Evolutionary conservation across 2,113 vertebrate genomes (phyloP).

Genomic region (Paratilapia polleni): DNA sequence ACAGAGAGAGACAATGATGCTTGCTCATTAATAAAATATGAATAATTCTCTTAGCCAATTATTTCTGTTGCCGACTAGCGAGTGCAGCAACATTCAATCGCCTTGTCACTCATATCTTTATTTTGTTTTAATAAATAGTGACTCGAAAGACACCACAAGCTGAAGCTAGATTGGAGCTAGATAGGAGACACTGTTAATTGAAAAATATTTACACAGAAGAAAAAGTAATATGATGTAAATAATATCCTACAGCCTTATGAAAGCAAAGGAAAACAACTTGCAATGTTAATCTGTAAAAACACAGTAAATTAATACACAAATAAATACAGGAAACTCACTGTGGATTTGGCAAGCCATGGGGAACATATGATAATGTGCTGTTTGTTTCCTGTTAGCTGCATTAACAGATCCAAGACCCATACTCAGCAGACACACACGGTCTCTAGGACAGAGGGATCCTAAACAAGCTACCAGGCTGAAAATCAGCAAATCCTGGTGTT

Average conservation of each 20-base stretch:
- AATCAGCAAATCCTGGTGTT: not conserved
- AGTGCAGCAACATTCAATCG: not conserved
- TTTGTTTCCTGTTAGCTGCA: slow-evolving; percentile 59
- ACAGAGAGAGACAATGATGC: not conserved
- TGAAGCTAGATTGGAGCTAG: not conserved
- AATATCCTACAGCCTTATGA: not conserved
- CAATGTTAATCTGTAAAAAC: not conserved
- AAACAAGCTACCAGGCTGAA: slow-evolving; percentile 55
- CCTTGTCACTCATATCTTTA: not conserved
- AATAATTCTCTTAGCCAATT: not conserved
- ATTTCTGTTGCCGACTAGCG: not conserved
- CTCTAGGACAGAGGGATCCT: slow-evolving; percentile 29
- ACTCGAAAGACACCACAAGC: too few species aligned
- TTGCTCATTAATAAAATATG: not conserved
- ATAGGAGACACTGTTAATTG: not conserved
- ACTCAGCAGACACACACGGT: slow-evolving; percentile 4
- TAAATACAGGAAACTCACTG: not conserved
- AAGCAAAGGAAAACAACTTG: not conserved
- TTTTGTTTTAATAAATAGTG: too few species aligned
- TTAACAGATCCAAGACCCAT: not conserved
- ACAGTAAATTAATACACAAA: not conserved
- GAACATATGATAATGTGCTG: slow-evolving; percentile 25
- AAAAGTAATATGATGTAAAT: not conserved
- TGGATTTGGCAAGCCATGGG: slow-evolving; percentile 11
- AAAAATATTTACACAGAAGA: not conserved